Conservation (phyloP, 2,888 invertebrate genomes). For the Ophonus ardosiacus region DNA sequence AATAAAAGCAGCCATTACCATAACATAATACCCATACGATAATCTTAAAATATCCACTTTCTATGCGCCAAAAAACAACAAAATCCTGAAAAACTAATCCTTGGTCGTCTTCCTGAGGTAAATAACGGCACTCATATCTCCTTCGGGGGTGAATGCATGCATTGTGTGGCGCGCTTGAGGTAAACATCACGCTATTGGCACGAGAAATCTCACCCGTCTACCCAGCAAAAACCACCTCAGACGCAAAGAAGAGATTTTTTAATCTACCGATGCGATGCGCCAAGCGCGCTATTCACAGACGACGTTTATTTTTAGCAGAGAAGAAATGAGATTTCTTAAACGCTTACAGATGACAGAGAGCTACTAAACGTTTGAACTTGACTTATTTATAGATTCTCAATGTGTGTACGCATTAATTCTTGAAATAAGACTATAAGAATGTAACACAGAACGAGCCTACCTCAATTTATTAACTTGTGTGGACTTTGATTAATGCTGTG, state of each 20-base stretch:
- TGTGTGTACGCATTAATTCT: not conserved
- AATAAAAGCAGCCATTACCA: not conserved
- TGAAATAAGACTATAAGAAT: not conserved
- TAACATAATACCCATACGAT: conserved; percentile 16
- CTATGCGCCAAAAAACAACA: conserved; percentile 27
- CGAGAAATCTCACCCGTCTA: conserved; percentile 3
- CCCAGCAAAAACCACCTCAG: conserved; percentile 6
- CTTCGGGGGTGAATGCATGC: conserved; percentile 26
- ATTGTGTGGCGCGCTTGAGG: conserved; percentile 23
- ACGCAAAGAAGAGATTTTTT: conserved; percentile 40
- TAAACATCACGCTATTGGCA: conserved; percentile 37
- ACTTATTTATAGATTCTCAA: conserved; percentile 19
- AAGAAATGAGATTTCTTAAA: conserved; percentile 47
- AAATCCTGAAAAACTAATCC: conserved; percentile 36
- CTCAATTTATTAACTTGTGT: not conserved
- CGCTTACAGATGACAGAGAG: conserved; percentile 15
- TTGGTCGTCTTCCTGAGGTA: not conserved
- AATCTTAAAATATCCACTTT: conserved; percentile 12
- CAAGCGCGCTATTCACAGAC: conserved; percentile 21
- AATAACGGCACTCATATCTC: conserved; percentile 35
- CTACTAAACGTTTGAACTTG: conserved; percentile 10
- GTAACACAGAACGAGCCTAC: not conserved
- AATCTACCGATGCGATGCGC: conserved; percentile 27
- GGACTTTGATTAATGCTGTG: too few relatives aligned
- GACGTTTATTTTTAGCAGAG: conserved; percentile 35